phyloP scores from a whole-genome alignment of 30 jellyfish, hydroid and myxozoan species.

The Hydractinia echinata region DNA sequence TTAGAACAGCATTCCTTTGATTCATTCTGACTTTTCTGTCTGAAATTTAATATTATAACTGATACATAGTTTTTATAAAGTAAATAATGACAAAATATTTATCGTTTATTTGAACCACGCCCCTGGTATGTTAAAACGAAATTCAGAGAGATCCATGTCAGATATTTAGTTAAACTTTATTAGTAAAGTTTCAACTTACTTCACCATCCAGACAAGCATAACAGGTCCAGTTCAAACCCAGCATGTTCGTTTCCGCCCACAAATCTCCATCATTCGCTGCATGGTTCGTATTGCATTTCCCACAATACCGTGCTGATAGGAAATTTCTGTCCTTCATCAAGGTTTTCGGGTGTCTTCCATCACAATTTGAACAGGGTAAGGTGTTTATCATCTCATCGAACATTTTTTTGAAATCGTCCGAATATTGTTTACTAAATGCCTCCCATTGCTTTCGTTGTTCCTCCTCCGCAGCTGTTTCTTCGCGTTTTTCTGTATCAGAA shows the following conservation, averaged over 20 bases:
- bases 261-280: conserved; percentile 40
- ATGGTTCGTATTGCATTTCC: conserved; percentile 21
- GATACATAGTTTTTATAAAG: too few relatives aligned
- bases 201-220: conserved; percentile 38
- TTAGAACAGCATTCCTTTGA: too few relatives aligned
- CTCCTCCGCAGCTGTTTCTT: conserved; percentile 5
- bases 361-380: conserved; percentile 30
- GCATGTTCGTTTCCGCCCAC: conserved; percentile 32
- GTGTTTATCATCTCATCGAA: conserved; percentile 36
- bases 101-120: too few relatives aligned
- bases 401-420: conserved; percentile 20
- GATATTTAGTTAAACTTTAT: not conserved
- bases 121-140: too few relatives aligned
- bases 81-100: too few relatives aligned
- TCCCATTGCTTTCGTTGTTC: not conserved
- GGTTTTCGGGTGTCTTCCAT: conserved; percentile 10
- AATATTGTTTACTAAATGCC: conserved; percentile 1
- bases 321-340: conserved; percentile 13
- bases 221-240: conserved; percentile 35
- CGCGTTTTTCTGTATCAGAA: conserved; percentile 25
- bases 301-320: conserved; percentile 27
- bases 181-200: not conserved
- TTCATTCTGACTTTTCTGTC: too few relatives aligned
- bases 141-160: too few relatives aligned
- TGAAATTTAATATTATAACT: too few relatives aligned